Base-by-base conservation (phyloP, 2,113 vertebrate species). In the Ctenomys sociabilis region DNA sequence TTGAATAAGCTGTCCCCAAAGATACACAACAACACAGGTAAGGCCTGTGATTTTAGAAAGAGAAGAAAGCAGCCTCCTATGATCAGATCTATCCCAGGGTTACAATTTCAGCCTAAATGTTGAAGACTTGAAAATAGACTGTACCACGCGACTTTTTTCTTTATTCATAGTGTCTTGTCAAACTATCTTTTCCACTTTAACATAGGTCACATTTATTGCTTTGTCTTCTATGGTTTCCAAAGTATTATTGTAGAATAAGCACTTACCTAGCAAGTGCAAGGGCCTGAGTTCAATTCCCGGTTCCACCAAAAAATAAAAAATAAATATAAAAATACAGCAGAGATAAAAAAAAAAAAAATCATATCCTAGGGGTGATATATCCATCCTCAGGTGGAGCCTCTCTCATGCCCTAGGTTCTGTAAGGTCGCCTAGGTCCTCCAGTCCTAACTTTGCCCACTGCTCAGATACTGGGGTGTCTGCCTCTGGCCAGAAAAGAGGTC, bases 401-500 rank as follows among this genome's bases (percentile, higher is more conserved):
- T 43, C 43, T 9, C 54, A 11, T n/a, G 19, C 16, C 7, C 0
- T 7, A 17, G n/a, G 3, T 3, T 35, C 57, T 45, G 49, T 32
- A 4, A 54, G 59, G 73, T 30, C 30, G 16, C 30, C 30, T 80
- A 16, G 30, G 32, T 59, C 59, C n/a, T 3, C 43, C 26, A 1
- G 75, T 16, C 12, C 0, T 5, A 8, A 52, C 7, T 45, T 28
- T 7, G 11, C 16, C 73, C 14, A 57, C 19, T 3, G 19, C 16
- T 5, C 12, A 3, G n/a, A 70, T 45, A 5, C 78, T 17, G 5
- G 40, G 19, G 11, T 35, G 9, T 45, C 7, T 19, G 4, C 77
- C 26, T 3, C 21, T 1, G 0, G 10, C 54, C 70, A 91, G n/a
- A n/a, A n/a, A n/a, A 26, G 61, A 11, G 49, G 1, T 1, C 4